Evolutionary conservation across 2,113 vertebrate genomes (phyloP).

Genomic region (Melanocharis versteri): DNA sequence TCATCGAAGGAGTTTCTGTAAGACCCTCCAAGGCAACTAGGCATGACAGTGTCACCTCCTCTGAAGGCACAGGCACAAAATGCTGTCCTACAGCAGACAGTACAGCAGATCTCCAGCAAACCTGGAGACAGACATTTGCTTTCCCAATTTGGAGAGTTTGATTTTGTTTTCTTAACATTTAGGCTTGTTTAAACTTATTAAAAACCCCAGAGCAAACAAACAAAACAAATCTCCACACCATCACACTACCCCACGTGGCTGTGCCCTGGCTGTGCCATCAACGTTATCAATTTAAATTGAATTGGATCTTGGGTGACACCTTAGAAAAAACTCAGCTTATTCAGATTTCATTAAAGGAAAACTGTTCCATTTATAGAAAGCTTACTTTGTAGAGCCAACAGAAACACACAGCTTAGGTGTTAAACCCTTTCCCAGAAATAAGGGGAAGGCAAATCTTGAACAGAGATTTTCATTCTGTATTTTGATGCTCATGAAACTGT

Average conservation of each 20-base stretch:
- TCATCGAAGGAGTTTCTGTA: not conserved
- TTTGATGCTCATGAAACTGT: not conserved
- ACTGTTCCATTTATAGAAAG: not conserved
- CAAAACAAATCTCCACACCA: not conserved
- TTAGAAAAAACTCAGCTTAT: not conserved
- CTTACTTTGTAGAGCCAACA: not conserved
- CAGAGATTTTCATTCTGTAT: not conserved
- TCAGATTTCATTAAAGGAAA: not conserved
- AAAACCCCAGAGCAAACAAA: not conserved
- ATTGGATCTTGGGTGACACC: not conserved
- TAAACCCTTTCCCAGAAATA: not conserved
- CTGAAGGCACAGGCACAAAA: not conserved
- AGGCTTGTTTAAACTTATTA: not conserved
- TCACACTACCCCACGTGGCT: not conserved
- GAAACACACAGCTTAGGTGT: not conserved
- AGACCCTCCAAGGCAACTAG: not conserved
- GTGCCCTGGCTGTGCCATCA: not conserved
- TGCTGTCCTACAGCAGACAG: not conserved
- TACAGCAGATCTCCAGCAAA: not conserved
- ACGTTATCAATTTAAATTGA: not conserved
- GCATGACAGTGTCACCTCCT: accelerated
- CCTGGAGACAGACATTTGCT: not conserved
- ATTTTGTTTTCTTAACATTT: not conserved
- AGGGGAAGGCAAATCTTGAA: not conserved
- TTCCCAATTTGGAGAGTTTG: not conserved